These are phyloP conservation scores for Mimas tiliae DNA, from an alignment of 2,888 invertebrate genomes.

Conservation along the genomic window DNA sequence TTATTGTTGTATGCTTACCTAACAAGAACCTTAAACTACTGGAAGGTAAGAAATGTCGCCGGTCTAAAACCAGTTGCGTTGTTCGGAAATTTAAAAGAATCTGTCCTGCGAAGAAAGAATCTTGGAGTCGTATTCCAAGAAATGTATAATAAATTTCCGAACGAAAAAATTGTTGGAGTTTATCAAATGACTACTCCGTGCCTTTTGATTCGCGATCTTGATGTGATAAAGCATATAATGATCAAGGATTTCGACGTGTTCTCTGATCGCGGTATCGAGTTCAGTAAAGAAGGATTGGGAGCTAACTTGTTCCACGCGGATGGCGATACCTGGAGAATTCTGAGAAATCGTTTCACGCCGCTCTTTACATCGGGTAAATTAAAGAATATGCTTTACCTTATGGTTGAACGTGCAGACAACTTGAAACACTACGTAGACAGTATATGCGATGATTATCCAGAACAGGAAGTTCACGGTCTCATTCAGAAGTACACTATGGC, in stretches of 20 bases:
- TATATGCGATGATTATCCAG: conserved; percentile 35
- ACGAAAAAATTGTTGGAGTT: conserved; percentile 62
- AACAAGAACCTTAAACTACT: conserved; percentile 57
- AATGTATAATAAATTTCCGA: conserved; percentile 51
- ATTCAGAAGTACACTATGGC: conserved; percentile 52
- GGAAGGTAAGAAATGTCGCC: conserved; percentile 53
- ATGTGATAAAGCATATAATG: conserved; percentile 58
- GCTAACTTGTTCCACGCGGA: conserved; percentile 59
- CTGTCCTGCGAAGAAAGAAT: conserved; percentile 43
- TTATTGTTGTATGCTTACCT: conserved; percentile 48
- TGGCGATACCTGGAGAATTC: conserved; percentile 55
- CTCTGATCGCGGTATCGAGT: conserved; percentile 54
- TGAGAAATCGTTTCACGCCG: conserved; percentile 58
- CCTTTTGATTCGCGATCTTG: conserved; percentile 58
- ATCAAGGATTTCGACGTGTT: conserved; percentile 64
- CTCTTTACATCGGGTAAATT: conserved; percentile 64
- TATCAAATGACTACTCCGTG: conserved; percentile 57
- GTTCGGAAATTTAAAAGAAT: conserved; percentile 56
- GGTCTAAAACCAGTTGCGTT: conserved; percentile 52
- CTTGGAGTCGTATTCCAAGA: conserved; percentile 43
- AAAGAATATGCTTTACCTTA: conserved; percentile 61
- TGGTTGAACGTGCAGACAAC: conserved; percentile 50
- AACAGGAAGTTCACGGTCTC: conserved; percentile 46
- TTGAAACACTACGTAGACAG: conserved; percentile 46
- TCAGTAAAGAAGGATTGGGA: conserved; percentile 55